These are phyloP conservation scores for Oligia strigilis DNA, from an alignment of 2,888 invertebrate genomes.

Conservation along the genomic window DNA sequence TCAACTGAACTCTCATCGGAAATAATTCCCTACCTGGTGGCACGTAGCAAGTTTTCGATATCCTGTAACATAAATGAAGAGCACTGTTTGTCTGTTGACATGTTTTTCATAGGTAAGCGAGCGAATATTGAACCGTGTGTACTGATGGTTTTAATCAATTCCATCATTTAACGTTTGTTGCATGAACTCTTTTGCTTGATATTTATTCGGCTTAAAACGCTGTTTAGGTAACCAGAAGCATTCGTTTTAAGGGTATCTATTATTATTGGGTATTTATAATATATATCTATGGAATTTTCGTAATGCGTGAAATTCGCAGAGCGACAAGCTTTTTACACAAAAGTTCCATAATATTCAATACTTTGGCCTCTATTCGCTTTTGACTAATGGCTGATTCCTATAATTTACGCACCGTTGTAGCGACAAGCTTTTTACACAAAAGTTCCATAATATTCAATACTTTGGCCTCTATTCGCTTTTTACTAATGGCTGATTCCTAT, in stretches of 20 bases:
- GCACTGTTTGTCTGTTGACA: background rate
- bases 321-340: background rate
- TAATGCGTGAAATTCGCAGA: background rate
- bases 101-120: background rate
- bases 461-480: background rate
- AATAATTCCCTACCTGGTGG: background rate
- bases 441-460: background rate
- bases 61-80: background rate
- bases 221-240: background rate
- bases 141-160: background rate
- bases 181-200: background rate
- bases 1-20: slow-evolving; percentile 6
- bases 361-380: background rate
- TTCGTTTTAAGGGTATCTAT: background rate
- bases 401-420: background rate
- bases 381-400: background rate
- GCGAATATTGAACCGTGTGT: background rate
- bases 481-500: background rate
- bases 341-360: background rate
- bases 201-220: background rate
- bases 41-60: slow-evolving; percentile 1
- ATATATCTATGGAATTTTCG: background rate
- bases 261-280: too few relatives aligned
- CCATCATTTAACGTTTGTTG: background rate
- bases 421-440: background rate